phyloP scores from a whole-genome alignment of 2,797 vertebrate genomes.

The Silurus lanzhouensis region DNA sequence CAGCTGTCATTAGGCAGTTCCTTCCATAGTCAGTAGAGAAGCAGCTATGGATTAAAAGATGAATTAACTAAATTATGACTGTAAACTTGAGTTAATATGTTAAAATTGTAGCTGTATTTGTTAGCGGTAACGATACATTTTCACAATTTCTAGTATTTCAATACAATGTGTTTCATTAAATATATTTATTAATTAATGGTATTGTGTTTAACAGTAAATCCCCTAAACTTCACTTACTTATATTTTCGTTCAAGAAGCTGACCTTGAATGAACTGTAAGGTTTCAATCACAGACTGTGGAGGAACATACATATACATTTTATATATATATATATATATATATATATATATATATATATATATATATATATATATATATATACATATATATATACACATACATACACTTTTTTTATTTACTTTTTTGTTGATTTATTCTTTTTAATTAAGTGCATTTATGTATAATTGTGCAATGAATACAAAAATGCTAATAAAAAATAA shows the following conservation, averaged over 20 bases:
- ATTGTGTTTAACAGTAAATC: not conserved
- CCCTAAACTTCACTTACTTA: conserved; percentile 60
- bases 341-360: too few relatives aligned
- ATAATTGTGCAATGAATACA: too few relatives aligned
- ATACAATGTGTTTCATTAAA: not conserved
- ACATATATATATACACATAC: not conserved
- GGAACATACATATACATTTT: not conserved
- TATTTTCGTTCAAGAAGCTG: conserved; percentile 68
- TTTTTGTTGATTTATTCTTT: too few relatives aligned
- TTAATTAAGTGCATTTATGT: too few relatives aligned
- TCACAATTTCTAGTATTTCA: not conserved
- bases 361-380: not conserved
- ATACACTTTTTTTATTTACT: too few relatives aligned
- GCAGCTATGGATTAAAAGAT: conserved; percentile 48
- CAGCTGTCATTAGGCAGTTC: conserved; percentile 65
- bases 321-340: not conserved
- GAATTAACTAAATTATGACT: not conserved
- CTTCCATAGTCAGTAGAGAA: conserved; percentile 58
- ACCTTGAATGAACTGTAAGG: conserved; percentile 62
- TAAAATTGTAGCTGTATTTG: not conserved
- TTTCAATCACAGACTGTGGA: conserved; percentile 57
- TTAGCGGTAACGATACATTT: not conserved
- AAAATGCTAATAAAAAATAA: too few relatives aligned
- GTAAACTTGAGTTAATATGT: too few relatives aligned
- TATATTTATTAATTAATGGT: not conserved